phyloP scores from a whole-genome alignment of 2,797 vertebrate genomes.

The Decapterus maruadsi region DNA sequence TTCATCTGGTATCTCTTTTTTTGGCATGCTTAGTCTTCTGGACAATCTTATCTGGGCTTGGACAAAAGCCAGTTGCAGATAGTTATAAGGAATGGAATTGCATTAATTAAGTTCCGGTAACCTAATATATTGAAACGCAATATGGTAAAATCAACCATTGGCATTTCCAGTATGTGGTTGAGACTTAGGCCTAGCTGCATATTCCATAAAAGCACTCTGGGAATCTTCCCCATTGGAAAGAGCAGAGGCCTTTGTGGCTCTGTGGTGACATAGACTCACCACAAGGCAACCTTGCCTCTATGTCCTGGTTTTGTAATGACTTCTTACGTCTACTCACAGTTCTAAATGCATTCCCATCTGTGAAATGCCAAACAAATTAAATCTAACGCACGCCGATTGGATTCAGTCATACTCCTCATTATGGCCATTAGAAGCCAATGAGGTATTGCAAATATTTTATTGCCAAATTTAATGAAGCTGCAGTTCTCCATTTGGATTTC shows the following conservation, averaged over 20 bases:
- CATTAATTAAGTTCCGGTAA: constrained; percentile 83
- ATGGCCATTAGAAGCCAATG: constrained; percentile 86
- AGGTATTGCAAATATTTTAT: constrained; percentile 88
- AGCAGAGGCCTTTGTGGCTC: constrained; percentile 71
- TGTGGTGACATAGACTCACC: constrained; percentile 72
- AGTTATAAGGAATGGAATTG: constrained; percentile 78
- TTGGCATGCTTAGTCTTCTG: constrained; percentile 59
- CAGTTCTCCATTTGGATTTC: constrained; percentile 80
- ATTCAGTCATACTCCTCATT: constrained; percentile 86
- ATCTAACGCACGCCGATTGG: constrained; percentile 83
- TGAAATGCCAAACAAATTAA: constrained; percentile 89
- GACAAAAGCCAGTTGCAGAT: constrained; percentile 77
- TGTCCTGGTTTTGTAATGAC: constrained; percentile 79
- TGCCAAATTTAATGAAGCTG: constrained; percentile 87
- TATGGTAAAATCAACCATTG: constrained; percentile 80
- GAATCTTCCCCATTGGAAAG: constrained; percentile 71
- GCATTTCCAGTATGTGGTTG: constrained; percentile 78
- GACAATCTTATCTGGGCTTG: constrained; percentile 75
- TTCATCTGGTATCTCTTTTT: constrained; percentile 63
- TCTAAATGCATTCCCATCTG: constrained; percentile 84
- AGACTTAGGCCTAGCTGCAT: constrained; percentile 60
- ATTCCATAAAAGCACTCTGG: constrained; percentile 78
- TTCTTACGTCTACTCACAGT: constrained; percentile 78
- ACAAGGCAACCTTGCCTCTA: constrained; percentile 70
- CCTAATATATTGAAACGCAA: constrained; percentile 80